Percentiles rank a stretch among this genome's conserved stretches.
These are phyloP conservation scores for Tachysurus vachellii DNA, from an alignment of 2,113 vertebrate genomes.

Conservation along the genomic window DNA sequence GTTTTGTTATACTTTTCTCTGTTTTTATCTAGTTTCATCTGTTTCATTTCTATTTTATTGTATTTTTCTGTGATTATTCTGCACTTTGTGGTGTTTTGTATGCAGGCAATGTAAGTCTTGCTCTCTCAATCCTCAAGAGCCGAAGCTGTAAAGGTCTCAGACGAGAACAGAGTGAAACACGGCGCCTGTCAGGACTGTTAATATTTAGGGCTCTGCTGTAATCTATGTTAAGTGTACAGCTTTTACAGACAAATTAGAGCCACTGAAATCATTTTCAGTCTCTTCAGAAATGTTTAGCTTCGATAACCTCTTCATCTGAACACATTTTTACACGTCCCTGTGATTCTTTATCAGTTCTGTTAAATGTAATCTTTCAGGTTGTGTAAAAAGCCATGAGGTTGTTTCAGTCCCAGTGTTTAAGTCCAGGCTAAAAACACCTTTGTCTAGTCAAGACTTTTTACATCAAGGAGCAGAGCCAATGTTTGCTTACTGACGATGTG, in stretches of 20 bases:
- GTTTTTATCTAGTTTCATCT: neutral
- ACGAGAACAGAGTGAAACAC: neutral
- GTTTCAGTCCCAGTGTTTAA: too few relatives aligned
- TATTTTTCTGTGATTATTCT: neutral
- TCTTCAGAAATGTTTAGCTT: neutral
- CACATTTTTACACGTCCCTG: neutral
- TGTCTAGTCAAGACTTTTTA: too few relatives aligned
- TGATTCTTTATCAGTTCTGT: neutral
- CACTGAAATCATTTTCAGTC: neutral
- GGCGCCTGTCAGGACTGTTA: neutral
- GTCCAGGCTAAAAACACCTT: too few relatives aligned
- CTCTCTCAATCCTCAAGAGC: conserved; percentile 13
- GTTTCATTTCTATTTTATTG: neutral
- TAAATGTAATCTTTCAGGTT: neutral
- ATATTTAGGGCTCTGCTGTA: neutral
- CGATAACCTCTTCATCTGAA: neutral
- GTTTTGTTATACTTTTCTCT: neutral
- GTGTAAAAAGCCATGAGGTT: neutral
- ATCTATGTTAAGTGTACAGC: neutral
- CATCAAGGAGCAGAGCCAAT: too few relatives aligned
- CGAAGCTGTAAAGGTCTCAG: conserved; percentile 20
- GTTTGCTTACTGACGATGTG: too few relatives aligned
- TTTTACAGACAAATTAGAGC: conserved; percentile 12
- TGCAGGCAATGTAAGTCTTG: neutral
- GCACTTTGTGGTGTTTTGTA: neutral